Conservation (phyloP, 35 echinoderm and acorn worm species). For the Lytechinus pictus region DNA sequence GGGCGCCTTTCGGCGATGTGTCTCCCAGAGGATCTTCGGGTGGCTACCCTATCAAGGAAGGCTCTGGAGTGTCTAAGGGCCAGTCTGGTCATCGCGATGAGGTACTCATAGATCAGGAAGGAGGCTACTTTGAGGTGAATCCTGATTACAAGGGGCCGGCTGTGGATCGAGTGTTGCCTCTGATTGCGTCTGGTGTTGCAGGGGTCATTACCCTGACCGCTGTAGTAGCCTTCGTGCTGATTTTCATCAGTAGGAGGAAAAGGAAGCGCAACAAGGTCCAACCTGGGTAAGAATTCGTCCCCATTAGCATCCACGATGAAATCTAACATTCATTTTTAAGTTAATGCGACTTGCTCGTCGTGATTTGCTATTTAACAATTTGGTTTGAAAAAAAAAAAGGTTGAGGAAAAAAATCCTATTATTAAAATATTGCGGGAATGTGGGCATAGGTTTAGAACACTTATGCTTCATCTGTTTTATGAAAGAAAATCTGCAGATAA, state of each 20-base stretch:
- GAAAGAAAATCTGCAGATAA: background rate
- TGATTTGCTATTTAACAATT: too few relatives aligned
- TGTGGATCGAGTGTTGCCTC: conserved; percentile 15
- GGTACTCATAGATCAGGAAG: background rate
- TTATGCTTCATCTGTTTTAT: background rate
- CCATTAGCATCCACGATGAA: background rate
- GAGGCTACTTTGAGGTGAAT: conserved; percentile 40
- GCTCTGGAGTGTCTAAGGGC: background rate
- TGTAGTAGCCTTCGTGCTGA: conserved; percentile 33
- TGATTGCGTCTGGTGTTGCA: conserved; percentile 42
- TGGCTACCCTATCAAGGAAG: conserved; percentile 15
- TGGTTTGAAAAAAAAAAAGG: too few relatives aligned
- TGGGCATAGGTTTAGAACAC: background rate
- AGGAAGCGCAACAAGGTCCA: conserved; percentile 31
- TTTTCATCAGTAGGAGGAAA: conserved; percentile 22
- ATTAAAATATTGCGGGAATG: too few relatives aligned
- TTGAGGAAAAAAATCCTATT: too few relatives aligned
- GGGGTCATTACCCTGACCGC: conserved; percentile 47
- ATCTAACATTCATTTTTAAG: background rate
- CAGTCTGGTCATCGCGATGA: background rate
- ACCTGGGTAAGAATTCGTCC: conserved; percentile 21
- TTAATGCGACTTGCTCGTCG: too few relatives aligned
- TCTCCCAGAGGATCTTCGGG: background rate
- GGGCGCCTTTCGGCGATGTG: background rate
- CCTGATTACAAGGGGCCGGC: conserved; percentile 28